phyloP scores from a whole-genome alignment of 2,888 invertebrate species.

The Aphelenchoides bicaudatus region DNA sequence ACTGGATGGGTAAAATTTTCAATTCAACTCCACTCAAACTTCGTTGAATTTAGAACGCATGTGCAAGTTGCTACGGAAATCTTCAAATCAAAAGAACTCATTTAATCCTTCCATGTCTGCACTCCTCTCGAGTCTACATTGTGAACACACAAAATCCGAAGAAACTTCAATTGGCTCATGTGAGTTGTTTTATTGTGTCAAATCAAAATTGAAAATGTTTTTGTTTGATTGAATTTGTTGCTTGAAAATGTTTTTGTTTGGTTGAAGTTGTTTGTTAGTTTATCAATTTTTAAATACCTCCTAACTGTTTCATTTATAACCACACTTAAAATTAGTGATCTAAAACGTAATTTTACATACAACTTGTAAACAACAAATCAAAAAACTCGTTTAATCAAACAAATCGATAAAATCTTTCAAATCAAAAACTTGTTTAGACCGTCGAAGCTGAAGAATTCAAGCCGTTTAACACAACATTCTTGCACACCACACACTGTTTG shows the following conservation, averaged over 20 bases:
- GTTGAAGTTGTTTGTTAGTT: too few relatives aligned
- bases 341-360: not conserved
- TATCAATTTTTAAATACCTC: too few relatives aligned
- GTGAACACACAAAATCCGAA: constrained; percentile 67
- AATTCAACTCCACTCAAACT: not conserved
- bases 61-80: constrained; percentile 25
- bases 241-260: constrained; percentile 24
- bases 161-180: too few relatives aligned
- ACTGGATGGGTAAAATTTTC: constrained; percentile 75
- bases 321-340: not conserved
- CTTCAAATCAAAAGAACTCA: constrained; percentile 61
- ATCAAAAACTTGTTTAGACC: constrained; percentile 65
- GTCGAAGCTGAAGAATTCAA: constrained; percentile 78
- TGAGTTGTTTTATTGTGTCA: too few relatives aligned
- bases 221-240: too few relatives aligned
- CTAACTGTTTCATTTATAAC: too few relatives aligned
- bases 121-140: constrained; percentile 78
- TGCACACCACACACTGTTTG: constrained; percentile 88
- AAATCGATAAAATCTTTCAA: not conserved
- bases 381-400: too few relatives aligned
- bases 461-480: constrained; percentile 74
- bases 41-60: constrained; percentile 71
- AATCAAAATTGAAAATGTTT: too few relatives aligned
- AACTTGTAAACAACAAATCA: not conserved
- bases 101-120: constrained; percentile 77